phyloP scores from a whole-genome alignment of 2,888 invertebrate species.

The Yponomeuta cagnagella region DNA sequence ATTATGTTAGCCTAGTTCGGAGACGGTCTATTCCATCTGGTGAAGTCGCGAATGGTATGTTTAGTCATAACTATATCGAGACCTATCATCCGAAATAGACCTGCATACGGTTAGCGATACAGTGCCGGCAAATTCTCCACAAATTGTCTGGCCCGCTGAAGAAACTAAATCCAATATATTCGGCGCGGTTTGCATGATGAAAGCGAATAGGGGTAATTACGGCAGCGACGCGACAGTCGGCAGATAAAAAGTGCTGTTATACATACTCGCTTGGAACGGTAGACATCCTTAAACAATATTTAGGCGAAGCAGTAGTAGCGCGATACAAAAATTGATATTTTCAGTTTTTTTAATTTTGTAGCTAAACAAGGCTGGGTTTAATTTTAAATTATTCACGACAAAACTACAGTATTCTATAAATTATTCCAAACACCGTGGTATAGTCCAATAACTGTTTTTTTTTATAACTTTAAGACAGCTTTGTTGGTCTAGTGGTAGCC shows the following conservation, averaged over 20 bases:
- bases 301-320: too few relatives aligned
- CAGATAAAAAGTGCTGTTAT: constrained; percentile 14
- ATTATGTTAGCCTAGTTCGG: not conserved
- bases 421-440: too few relatives aligned
- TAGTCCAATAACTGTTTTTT: too few relatives aligned
- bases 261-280: too few relatives aligned
- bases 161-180: constrained; percentile 6
- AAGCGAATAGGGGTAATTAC: constrained; percentile 1
- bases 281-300: constrained; percentile 11
- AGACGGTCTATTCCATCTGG: not conserved
- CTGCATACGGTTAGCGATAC: not conserved
- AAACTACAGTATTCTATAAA: too few relatives aligned
- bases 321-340: too few relatives aligned
- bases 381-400: too few relatives aligned
- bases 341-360: too few relatives aligned
- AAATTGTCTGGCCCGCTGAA: not conserved
- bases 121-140: constrained; percentile 6
- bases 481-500: too few relatives aligned
- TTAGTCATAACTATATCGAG: not conserved
- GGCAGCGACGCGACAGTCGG: not conserved
- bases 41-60: not conserved
- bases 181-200: not conserved
- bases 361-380: too few relatives aligned
- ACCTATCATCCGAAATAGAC: not conserved
- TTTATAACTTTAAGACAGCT: too few relatives aligned